phyloP scores from a whole-genome alignment of 2,797 vertebrate species.

The Rhodeus uyekii region DNA sequence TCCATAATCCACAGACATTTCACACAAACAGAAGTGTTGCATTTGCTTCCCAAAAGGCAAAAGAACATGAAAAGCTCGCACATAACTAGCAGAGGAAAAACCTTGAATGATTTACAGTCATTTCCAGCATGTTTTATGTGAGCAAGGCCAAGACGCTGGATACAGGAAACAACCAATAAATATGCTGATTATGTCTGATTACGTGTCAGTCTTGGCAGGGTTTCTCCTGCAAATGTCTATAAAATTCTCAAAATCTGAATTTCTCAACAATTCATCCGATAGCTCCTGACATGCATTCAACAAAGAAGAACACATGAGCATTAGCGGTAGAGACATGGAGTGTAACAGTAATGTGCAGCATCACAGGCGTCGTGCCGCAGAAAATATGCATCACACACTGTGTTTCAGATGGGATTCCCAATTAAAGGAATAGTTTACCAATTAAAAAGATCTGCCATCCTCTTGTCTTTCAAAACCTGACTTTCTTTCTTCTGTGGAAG shows the following conservation, averaged over 20 bases:
- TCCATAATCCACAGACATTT: background rate
- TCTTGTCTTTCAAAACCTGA: background rate
- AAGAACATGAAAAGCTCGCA: conserved; percentile 1
- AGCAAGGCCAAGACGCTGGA: background rate
- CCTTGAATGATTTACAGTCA: background rate
- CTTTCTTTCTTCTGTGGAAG: background rate
- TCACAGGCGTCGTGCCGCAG: background rate
- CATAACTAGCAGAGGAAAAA: background rate
- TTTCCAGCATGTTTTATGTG: conserved; percentile 8
- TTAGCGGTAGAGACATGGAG: background rate
- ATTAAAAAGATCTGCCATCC: too few species aligned
- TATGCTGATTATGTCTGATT: background rate
- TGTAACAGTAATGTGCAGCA: background rate
- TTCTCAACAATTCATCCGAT: background rate
- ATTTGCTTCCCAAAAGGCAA: conserved; percentile 19
- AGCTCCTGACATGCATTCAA: background rate
- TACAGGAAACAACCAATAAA: background rate
- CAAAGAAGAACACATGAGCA: background rate
- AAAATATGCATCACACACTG: background rate
- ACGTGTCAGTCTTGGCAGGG: background rate
- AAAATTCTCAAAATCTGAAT: background rate
- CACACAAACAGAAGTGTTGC: background rate
- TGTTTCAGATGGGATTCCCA: background rate
- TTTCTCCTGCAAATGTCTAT: background rate
- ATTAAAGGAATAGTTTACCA: background rate